Evolutionary conservation across 2,113 vertebrate species (phyloP).

Genomic region (Ptyas mucosa): DNA sequence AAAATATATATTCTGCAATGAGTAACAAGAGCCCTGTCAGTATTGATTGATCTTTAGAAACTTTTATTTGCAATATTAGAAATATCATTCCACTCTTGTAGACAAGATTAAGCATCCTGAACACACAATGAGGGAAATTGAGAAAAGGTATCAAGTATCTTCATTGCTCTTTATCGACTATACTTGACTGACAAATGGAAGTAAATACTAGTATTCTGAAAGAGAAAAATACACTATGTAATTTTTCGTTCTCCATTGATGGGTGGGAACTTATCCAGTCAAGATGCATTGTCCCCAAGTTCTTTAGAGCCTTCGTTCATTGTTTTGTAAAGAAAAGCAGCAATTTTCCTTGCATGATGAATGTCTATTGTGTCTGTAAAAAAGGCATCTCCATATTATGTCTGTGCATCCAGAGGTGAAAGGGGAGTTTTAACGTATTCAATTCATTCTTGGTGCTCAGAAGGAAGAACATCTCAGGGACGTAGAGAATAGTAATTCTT

Average conservation of each 20-base stretch:
- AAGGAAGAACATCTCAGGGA: background rate
- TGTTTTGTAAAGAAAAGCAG: background rate
- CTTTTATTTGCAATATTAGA: slow-evolving; percentile 68
- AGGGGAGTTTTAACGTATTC: background rate
- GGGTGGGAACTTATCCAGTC: background rate
- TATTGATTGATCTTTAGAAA: slow-evolving; percentile 72
- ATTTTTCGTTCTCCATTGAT: background rate
- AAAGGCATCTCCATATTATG: background rate
- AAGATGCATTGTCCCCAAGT: background rate
- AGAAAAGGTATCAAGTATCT: background rate
- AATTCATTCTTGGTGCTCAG: background rate
- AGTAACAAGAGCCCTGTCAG: slow-evolving; percentile 62
- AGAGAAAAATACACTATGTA: background rate
- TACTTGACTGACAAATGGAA: slow-evolving; percentile 2
- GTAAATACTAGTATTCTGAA: background rate
- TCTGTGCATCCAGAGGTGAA: background rate
- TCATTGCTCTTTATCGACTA: slow-evolving; percentile 51
- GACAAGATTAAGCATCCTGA: slow-evolving; percentile 47
- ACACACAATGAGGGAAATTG: slow-evolving; percentile 4
- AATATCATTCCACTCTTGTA: slow-evolving; percentile 45
- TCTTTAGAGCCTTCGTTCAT: background rate
- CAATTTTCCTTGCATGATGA: background rate
- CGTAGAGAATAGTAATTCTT: background rate
- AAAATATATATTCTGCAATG: slow-evolving; percentile 66
- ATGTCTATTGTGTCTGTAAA: background rate